Evolutionary conservation across 2,113 vertebrate species (phyloP).

Genomic region (Columba janthina): DNA sequence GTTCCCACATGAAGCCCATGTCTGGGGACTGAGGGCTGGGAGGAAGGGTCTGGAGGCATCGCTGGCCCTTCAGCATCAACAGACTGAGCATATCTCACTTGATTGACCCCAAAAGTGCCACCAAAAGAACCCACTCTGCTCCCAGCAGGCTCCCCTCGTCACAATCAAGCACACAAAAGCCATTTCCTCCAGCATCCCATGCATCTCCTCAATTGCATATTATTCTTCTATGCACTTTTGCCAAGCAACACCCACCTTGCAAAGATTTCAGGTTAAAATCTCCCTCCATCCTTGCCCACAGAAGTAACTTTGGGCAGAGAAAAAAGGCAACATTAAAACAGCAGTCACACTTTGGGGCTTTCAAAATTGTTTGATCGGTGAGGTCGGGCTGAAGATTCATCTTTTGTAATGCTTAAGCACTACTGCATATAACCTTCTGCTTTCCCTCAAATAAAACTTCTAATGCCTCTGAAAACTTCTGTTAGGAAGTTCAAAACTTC

Average conservation of each 20-base stretch:
- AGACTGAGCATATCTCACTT: neutral
- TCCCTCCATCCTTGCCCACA: neutral
- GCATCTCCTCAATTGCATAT: rapidly evolving
- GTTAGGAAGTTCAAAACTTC: neutral
- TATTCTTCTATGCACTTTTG: neutral
- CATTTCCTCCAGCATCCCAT: rapidly evolving
- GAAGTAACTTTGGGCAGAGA: neutral
- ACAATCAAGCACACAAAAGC: neutral
- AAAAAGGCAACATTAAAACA: neutral
- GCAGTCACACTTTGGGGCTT: neutral
- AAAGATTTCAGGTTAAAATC: neutral
- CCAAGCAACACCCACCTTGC: neutral
- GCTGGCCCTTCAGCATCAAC: neutral
- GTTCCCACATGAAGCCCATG: neutral
- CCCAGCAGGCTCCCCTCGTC: neutral
- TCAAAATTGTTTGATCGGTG: neutral
- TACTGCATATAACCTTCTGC: neutral
- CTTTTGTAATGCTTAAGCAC: neutral
- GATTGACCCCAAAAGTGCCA: neutral
- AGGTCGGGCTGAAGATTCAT: neutral
- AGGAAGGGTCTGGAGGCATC: rapidly evolving
- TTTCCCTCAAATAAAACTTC: neutral
- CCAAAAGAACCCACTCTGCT: neutral
- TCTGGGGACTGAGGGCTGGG: neutral
- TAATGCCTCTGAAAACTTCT: neutral